Conservation (phyloP, 2,888 invertebrate genomes). For the Carterocephalus palaemon region DNA sequence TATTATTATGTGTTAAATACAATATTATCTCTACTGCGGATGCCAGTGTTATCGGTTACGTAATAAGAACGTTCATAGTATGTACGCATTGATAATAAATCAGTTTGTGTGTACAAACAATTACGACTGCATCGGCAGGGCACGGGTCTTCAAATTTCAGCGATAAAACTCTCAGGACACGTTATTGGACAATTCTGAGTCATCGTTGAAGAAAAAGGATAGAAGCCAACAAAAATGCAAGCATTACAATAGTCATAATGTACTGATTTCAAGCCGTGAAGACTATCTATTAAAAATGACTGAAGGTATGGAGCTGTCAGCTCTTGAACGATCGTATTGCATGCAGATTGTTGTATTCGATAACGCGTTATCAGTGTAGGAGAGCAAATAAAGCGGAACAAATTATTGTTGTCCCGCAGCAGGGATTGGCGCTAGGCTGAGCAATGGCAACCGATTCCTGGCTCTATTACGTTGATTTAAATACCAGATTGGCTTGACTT, state of each 20-base stretch:
- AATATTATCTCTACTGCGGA: conserved; percentile 25
- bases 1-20: conserved; percentile 23
- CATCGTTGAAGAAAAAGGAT: no score
- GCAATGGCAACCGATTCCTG: conserved; percentile 6
- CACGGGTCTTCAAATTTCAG: no score
- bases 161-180: no score
- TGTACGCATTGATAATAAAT: conserved; percentile 1
- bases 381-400: conserved; percentile 56
- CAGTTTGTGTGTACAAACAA: conserved; percentile 1
- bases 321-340: no score
- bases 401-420: conserved; percentile 45
- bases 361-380: conserved; percentile 38
- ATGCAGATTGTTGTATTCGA: conserved; percentile 21
- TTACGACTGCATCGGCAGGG: no score
- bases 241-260: no score
- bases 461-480: not conserved
- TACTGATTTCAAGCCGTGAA: no score
- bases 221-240: no score
- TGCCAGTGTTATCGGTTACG: conserved; percentile 29
- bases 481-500: conserved; percentile 11
- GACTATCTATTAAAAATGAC: no score
- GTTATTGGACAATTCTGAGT: no score
- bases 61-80: conserved; percentile 22
- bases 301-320: no score
- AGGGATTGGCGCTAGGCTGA: conserved; percentile 26